Conservation (phyloP, 2,113 vertebrate species). For the Spea bombifrons region DNA sequence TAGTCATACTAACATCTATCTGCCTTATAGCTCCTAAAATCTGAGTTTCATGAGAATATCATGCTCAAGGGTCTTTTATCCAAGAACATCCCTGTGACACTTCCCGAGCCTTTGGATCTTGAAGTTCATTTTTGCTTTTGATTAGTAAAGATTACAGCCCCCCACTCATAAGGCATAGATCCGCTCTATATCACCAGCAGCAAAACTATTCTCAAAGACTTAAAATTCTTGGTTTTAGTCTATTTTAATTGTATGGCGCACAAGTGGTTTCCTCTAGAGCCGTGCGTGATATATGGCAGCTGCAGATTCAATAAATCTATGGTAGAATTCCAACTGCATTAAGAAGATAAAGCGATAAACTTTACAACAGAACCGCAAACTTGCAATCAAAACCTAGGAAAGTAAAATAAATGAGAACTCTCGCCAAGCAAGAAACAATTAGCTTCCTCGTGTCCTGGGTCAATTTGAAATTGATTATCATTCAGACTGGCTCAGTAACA, state of each 20-base stretch:
- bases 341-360: neutral
- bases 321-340: neutral
- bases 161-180: no score
- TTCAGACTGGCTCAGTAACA: neutral
- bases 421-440: neutral
- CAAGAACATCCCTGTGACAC: no score
- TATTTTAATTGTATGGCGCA: neutral
- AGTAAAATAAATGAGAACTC: neutral
- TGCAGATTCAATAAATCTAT: neutral
- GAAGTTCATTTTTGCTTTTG: no score
- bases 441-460: neutral
- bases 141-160: no score
- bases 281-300: neutral
- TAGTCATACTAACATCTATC: no score
- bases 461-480: conserved; percentile 10
- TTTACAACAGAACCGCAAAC: conserved; percentile 8
- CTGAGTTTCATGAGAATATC: no score
- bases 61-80: no score
- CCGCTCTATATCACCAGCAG: neutral
- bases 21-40: no score
- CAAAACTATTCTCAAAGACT: neutral
- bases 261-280: neutral
- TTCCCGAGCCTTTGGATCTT: no score
- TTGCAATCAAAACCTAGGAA: neutral
- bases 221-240: neutral